Evolutionary conservation across 2,888 invertebrate genomes (phyloP).

Genomic region (Apeira syringaria): DNA sequence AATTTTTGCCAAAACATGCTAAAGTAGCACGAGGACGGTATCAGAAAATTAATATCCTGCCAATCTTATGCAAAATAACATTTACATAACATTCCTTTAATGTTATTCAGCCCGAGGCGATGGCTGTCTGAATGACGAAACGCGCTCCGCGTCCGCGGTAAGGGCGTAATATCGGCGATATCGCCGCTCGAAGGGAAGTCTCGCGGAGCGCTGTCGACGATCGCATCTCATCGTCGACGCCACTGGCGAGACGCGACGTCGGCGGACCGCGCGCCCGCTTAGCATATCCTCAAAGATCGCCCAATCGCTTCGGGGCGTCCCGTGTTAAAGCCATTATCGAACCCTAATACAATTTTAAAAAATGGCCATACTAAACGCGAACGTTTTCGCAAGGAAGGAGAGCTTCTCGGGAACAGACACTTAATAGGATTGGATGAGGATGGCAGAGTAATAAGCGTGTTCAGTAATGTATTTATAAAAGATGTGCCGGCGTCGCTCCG

Average conservation of each 20-base stretch:
- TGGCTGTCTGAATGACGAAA: conserved; percentile 60
- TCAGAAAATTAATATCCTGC: conserved; percentile 38
- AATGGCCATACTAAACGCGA: conserved; percentile 73
- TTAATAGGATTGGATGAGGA: conserved; percentile 81
- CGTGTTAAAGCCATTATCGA: conserved; percentile 74
- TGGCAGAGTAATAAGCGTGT: conserved; percentile 80
- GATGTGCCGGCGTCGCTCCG: conserved; percentile 59
- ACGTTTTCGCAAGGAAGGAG: conserved; percentile 56
- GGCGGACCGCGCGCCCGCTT: conserved; percentile 60
- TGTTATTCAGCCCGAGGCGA: conserved; percentile 55
- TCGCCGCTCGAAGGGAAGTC: conserved; percentile 57
- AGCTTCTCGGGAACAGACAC: conserved; percentile 68
- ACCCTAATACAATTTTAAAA: conserved; percentile 76
- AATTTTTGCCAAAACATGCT: conserved; percentile 22
- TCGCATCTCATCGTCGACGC: conserved; percentile 59
- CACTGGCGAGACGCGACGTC: conserved; percentile 73
- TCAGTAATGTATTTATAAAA: conserved; percentile 79
- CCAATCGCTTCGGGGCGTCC: conserved; percentile 61
- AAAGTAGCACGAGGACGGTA: conserved; percentile 22
- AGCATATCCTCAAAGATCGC: conserved; percentile 70
- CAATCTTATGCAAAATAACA: conserved; percentile 55
- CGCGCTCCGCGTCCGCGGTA: conserved; percentile 51
- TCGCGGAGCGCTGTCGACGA: conserved; percentile 66
- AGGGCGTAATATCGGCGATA: conserved; percentile 62
- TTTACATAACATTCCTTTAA: conserved; percentile 57